Conservation (phyloP, 2,797 vertebrate genomes). For the Limnodromus scolopaceus region DNA sequence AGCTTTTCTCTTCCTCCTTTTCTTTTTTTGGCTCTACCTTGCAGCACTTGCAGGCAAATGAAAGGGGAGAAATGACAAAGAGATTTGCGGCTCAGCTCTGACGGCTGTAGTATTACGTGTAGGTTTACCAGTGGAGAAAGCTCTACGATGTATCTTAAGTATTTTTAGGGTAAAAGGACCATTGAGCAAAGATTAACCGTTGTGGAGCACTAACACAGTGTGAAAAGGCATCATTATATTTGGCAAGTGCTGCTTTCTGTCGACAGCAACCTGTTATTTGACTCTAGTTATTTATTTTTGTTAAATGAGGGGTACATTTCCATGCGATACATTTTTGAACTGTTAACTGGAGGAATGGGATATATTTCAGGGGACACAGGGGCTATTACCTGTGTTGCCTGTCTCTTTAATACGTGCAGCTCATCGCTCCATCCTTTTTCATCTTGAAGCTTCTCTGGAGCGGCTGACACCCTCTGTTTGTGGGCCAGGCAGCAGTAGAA, state of each 20-base stretch:
- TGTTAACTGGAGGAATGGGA: neutral
- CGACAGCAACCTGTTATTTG: neutral
- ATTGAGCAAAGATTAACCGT: neutral
- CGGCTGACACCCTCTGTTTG: neutral
- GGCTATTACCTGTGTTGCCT: neutral
- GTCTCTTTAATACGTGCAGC: neutral
- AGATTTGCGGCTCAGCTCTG: neutral
- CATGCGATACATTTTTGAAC: rapidly evolving
- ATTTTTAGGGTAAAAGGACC: neutral
- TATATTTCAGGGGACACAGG: neutral
- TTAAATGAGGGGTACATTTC: neutral
- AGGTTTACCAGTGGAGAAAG: neutral
- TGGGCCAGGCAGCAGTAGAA: neutral
- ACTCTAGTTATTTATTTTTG: neutral
- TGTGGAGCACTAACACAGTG: neutral
- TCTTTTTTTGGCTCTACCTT: neutral
- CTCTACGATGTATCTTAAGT: neutral
- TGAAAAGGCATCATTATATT: neutral
- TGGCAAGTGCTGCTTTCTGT: neutral
- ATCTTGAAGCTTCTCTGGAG: rapidly evolving
- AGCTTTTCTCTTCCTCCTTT: neutral
- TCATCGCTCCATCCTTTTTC: neutral
- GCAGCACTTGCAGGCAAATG: neutral
- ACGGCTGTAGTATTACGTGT: neutral
- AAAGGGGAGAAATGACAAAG: neutral